These are phyloP conservation scores for Machaerirhynchus nigripectus DNA, from an alignment of 2,113 vertebrate species.

Conservation along the genomic window DNA sequence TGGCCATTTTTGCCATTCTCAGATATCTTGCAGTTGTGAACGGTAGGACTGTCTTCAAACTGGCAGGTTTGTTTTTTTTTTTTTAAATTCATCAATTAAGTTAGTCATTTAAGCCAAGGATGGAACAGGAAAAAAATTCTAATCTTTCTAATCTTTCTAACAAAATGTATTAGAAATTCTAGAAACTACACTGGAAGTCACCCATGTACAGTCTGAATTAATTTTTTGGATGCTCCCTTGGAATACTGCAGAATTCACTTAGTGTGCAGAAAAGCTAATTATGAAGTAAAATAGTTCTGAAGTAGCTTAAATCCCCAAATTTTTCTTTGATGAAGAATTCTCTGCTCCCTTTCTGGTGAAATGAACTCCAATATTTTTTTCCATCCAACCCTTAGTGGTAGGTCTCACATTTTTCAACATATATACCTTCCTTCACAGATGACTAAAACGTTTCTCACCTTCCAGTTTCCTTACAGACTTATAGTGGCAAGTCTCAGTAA, in stretches of 20 bases:
- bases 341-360: background rate
- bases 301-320: fast-evolving
- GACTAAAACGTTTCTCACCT: background rate
- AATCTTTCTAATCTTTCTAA: background rate
- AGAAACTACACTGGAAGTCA: background rate
- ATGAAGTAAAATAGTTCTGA: background rate
- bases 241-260: background rate
- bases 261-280: background rate
- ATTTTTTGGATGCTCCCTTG: background rate
- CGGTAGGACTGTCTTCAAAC: background rate
- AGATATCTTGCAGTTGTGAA: background rate
- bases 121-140: background rate
- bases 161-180: background rate
- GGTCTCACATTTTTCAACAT: background rate
- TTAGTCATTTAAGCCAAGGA: background rate
- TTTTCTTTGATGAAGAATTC: background rate
- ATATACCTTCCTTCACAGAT: background rate
- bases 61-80: fast-evolving
- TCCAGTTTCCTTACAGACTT: background rate
- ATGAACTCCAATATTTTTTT: background rate
- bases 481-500: background rate
- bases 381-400: background rate
- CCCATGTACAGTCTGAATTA: fast-evolving
- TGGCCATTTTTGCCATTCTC: background rate
- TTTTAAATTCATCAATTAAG: background rate